phyloP scores from a whole-genome alignment of 2,888 invertebrate species.

The Cephus nigrinus region DNA sequence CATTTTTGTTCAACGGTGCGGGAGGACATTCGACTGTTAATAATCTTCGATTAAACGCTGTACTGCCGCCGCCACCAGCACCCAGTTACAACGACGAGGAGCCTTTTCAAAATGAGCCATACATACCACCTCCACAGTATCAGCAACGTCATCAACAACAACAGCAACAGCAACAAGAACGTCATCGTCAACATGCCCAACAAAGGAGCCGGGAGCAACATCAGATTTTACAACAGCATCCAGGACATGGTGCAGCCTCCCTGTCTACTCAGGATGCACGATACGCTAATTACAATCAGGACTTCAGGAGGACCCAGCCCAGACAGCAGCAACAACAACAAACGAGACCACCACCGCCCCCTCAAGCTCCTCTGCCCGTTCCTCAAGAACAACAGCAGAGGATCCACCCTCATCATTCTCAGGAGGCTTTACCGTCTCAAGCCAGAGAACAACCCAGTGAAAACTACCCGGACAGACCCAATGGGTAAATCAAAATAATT shows the following conservation, averaged over 20 bases:
- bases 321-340: constrained; percentile 25
- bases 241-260: constrained; percentile 25
- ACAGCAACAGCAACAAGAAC: constrained; percentile 26
- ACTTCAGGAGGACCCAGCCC: constrained; percentile 44
- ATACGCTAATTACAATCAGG: constrained; percentile 50
- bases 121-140: constrained; percentile 48
- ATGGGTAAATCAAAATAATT: constrained; percentile 40
- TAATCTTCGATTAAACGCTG: constrained; percentile 53
- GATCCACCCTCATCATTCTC: constrained; percentile 16
- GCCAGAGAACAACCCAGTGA: constrained; percentile 13
- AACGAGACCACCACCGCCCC: constrained; percentile 27
- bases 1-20: constrained; percentile 53
- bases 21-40: constrained; percentile 45
- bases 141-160: constrained; percentile 45
- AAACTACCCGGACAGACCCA: constrained; percentile 49
- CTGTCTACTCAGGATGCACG: constrained; percentile 44
- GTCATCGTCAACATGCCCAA: constrained; percentile 13
- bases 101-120: constrained; percentile 52
- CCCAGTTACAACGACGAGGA: constrained; percentile 45
- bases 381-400: constrained; percentile 24
- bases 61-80: constrained; percentile 45
- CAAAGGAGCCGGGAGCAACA: constrained; percentile 15
- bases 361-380: constrained; percentile 13
- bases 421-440: constrained; percentile 32
- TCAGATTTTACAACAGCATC: constrained; percentile 25